Conservation (phyloP, 2,113 vertebrate species). For the Periophthalmodon schlosseri region DNA sequence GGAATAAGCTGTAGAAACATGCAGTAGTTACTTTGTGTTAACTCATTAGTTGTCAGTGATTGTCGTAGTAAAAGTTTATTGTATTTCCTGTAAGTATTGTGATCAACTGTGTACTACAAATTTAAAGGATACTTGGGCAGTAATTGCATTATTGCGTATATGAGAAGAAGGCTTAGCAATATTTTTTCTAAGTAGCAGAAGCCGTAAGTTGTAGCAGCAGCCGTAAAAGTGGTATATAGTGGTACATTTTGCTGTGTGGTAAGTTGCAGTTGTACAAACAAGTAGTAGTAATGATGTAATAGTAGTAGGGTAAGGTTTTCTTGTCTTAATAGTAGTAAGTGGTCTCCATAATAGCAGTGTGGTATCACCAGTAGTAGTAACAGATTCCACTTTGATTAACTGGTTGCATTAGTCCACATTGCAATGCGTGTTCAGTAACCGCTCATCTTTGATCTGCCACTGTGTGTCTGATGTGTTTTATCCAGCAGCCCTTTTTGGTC, state of each 20-base stretch:
- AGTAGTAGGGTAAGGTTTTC: too few relatives aligned
- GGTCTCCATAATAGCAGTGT: neutral
- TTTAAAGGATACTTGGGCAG: too few relatives aligned
- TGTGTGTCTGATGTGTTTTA: conserved; percentile 36
- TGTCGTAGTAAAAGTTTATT: neutral
- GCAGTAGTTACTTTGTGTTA: neutral
- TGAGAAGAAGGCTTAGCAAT: too few relatives aligned
- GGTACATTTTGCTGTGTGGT: too few relatives aligned
- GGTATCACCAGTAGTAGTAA: neutral
- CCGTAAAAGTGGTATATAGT: too few relatives aligned
- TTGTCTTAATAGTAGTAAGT: neutral
- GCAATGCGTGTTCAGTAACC: conserved; percentile 25
- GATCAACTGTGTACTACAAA: too few relatives aligned
- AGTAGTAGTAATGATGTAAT: too few relatives aligned
- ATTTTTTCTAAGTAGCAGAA: too few relatives aligned
- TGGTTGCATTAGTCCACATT: conserved; percentile 49
- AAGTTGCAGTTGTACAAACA: too few relatives aligned
- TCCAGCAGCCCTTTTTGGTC: conserved; percentile 32
- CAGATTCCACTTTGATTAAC: conserved; percentile 44
- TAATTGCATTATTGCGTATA: too few relatives aligned
- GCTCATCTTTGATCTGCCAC: conserved; percentile 57
- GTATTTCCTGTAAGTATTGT: too few relatives aligned
- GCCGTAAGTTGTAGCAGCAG: too few relatives aligned
- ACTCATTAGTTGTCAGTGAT: neutral
- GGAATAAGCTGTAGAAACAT: neutral